Evolutionary conservation across 2,113 vertebrate species (phyloP), one percentile per base, ranked within the genome.

Genomic region (Paraplagusia blochii): DNA sequence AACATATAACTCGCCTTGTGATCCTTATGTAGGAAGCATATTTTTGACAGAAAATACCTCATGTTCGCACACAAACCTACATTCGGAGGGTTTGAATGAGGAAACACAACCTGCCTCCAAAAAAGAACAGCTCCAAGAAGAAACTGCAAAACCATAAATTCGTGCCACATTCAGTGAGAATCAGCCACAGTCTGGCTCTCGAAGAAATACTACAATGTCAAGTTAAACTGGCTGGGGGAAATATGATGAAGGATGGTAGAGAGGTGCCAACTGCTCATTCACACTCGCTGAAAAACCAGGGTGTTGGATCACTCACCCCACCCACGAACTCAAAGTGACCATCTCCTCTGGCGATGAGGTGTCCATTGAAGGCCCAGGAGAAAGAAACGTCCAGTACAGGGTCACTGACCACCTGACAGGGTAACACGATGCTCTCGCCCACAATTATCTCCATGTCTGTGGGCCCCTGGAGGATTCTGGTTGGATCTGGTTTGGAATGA

Each of bases 281-380:
- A 12, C 82, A 77, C 59, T 1, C 79, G 70, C 63, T 53, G 38
- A 65, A 63, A 45, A 54, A 58, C 58, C 44, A 77, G 8, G 36
- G 60, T 44, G 45, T 63, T 3, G 11, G 68, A 68, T 74, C 77
- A 85, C 95, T 95, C 81, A 98, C 95, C 91, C 94, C 94, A 44
- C 94, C 94, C 34, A 94, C 93, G 35, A 91, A 93, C 83, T 97
- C 94, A 77, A 95, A 93, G 83, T 98, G 94, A 7, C 92, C 84
- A 29, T 91, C 90, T 0, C 92, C 92, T 46, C 90, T 92, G 87
- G 88, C 90, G 0, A 94, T 86, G 44, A 92, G 90, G 13, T 79
- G 90, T n/a, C 93, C 95, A 2, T 96, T 96, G 79, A 97, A 93
- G 66, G 94, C 95, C 94, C 95, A 97, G 34, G 92, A 92, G 82